Evolutionary conservation across 2,888 invertebrate species (phyloP).

Genomic region (Hirtodrosophila cameraria): DNA sequence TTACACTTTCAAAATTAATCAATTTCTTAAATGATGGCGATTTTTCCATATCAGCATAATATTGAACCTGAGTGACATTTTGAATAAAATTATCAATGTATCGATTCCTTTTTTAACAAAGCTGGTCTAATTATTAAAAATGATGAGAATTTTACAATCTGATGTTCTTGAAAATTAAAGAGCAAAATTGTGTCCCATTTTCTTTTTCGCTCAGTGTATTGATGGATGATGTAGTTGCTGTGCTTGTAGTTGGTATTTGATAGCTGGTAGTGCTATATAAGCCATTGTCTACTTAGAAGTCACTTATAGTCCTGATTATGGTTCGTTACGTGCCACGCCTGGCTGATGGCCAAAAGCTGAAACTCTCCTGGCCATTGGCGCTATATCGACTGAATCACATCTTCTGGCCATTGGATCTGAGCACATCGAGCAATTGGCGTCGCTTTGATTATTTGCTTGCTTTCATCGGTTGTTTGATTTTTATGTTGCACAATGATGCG

Average conservation of each 20-base stretch:
- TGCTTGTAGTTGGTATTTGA: too few relatives aligned
- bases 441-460: conserved; percentile 47
- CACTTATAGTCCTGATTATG: conserved; percentile 37
- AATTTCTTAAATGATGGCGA: too few relatives aligned
- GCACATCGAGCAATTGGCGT: conserved; percentile 20
- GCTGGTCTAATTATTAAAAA: too few relatives aligned
- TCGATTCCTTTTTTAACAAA: too few relatives aligned
- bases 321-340: conserved; percentile 72
- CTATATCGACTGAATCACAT: conserved; percentile 66
- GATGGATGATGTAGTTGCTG: not conserved
- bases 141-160: too few relatives aligned
- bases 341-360: conserved; percentile 55
- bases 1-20: too few relatives aligned
- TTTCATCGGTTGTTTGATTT: conserved; percentile 44
- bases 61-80: too few relatives aligned
- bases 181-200: too few relatives aligned
- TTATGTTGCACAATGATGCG: conserved; percentile 61
- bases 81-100: too few relatives aligned
- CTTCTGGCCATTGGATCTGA: conserved; percentile 74
- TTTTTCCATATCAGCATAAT: too few relatives aligned
- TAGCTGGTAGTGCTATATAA: conserved; percentile 42
- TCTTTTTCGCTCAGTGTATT: not conserved
- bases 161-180: too few relatives aligned
- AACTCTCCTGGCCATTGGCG: conserved; percentile 65
- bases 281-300: not conserved